phyloP scores from a whole-genome alignment of 2,797 vertebrate genomes.

The Sternotherus odoratus region DNA sequence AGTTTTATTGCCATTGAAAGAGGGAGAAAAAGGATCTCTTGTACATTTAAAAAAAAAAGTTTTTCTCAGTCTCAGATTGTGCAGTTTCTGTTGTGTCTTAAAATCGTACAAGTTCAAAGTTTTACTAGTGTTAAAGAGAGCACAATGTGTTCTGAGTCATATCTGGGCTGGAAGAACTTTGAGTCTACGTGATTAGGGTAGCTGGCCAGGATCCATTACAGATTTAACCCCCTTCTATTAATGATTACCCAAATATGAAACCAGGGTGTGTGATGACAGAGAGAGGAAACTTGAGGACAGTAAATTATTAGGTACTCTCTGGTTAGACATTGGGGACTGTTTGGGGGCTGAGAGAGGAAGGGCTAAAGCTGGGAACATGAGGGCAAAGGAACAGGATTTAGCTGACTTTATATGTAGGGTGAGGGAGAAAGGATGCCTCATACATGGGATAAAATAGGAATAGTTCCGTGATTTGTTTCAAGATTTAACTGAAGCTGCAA shows the following conservation, averaged over 20 bases:
- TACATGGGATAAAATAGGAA: not conserved
- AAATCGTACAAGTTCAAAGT: not conserved
- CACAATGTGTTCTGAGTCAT: not conserved
- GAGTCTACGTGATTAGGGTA: fast-evolving
- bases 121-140: not conserved
- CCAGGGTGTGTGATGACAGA: not conserved
- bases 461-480: not conserved
- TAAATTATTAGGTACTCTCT: not conserved
- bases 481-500: not conserved
- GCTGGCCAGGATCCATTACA: not conserved
- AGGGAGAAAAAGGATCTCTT: not conserved
- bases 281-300: not conserved
- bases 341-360: not conserved
- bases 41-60: not conserved
- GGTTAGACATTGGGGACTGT: not conserved
- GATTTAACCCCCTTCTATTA: not conserved
- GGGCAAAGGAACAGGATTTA: not conserved
- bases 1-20: not conserved
- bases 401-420: not conserved
- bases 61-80: not conserved
- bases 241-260: not conserved
- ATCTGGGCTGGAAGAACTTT: not conserved
- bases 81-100: not conserved
- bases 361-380: not conserved
- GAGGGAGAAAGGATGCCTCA: not conserved